Evolutionary conservation across 2,888 invertebrate genomes (phyloP).

Genomic region (Cistogaster globosa): DNA sequence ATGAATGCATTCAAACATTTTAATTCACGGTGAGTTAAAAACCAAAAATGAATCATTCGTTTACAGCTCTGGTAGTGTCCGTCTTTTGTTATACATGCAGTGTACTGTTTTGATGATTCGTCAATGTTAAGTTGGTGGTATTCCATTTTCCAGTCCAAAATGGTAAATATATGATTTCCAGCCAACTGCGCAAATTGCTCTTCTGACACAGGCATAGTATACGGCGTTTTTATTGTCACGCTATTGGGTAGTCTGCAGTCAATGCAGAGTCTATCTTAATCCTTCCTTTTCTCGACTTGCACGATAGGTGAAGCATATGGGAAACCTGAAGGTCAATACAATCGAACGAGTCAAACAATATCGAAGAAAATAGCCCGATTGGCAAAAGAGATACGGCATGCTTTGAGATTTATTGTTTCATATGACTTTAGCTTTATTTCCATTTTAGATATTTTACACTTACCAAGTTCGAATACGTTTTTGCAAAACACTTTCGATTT

Average conservation of each 20-base stretch:
- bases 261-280: constrained; percentile 2
- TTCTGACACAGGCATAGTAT: constrained; percentile 17
- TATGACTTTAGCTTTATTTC: background rate
- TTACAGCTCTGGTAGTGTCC: too few species aligned
- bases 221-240: constrained; percentile 13
- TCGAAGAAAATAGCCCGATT: background rate
- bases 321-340: background rate
- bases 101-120: too few species aligned
- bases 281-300: background rate
- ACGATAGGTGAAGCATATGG: background rate
- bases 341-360: background rate
- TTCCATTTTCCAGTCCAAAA: background rate
- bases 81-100: too few species aligned
- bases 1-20: too few species aligned
- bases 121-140: too few species aligned
- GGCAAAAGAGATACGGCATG: background rate
- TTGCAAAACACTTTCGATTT: background rate
- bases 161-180: constrained; percentile 21
- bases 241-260: background rate
- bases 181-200: constrained; percentile 20
- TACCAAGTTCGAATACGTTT: background rate
- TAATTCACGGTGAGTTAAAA: too few species aligned
- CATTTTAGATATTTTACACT: background rate
- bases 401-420: background rate
- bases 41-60: too few species aligned